Evolutionary conservation across 2,113 vertebrate genomes (phyloP).

Genomic region (Odobenus rosmarus): DNA sequence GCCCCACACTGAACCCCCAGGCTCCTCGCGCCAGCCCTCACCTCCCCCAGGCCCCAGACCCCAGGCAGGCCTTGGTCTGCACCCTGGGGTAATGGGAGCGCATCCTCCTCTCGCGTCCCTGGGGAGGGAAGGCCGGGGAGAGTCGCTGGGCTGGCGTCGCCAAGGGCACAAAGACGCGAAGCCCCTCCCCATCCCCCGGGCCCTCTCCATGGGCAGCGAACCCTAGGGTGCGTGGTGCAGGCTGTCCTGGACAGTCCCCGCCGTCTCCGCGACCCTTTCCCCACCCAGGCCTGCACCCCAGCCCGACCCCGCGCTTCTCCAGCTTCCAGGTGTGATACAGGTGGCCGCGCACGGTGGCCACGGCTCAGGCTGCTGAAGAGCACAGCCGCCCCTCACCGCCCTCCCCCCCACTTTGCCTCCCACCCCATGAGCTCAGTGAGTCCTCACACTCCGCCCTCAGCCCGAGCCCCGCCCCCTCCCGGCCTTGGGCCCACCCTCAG

Average conservation of each 20-base stretch:
- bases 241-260: background rate
- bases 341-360: background rate
- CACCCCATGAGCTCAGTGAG: background rate
- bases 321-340: background rate
- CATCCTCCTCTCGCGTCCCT: conserved; percentile 88
- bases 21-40: background rate
- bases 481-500: background rate
- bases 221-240: background rate
- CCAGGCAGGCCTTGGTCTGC: background rate
- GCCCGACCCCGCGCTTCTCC: background rate
- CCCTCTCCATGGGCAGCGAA: background rate
- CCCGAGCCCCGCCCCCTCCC: background rate
- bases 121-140: background rate
- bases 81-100: conserved; percentile 75
- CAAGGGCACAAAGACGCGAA: background rate
- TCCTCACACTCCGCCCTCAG: background rate
- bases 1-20: background rate
- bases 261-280: background rate
- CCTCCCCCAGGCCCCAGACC: background rate
- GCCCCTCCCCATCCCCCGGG: background rate
- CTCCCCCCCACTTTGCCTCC: background rate
- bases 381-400: too few relatives aligned
- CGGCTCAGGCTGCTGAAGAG: too few relatives aligned
- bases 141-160: background rate
- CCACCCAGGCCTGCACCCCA: background rate